Evolutionary conservation across 2,113 vertebrate genomes (phyloP).

Genomic region (Empidonax alnorum): DNA sequence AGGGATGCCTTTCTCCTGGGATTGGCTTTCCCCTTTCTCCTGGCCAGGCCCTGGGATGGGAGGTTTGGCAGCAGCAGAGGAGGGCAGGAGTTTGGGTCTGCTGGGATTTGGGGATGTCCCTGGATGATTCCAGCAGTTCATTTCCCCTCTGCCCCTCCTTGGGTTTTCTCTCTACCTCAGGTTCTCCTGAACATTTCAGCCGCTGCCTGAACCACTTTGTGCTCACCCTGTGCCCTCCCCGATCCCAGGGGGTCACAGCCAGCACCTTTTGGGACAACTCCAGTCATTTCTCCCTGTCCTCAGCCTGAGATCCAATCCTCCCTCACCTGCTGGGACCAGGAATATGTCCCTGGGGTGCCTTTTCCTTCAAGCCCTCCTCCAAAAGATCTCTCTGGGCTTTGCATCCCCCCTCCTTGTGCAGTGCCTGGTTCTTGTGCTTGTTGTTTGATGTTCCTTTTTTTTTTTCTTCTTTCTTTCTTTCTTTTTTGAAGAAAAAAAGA

Average conservation of each 20-base stretch:
- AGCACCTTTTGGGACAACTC: fast-evolving
- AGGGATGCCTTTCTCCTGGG: background rate
- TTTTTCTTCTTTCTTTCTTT: background rate
- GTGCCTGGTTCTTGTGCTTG: background rate
- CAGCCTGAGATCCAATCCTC: background rate
- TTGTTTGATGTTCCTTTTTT: background rate
- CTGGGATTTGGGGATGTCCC: background rate
- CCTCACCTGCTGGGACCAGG: background rate
- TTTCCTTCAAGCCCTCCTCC: background rate
- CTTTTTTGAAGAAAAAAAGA: background rate
- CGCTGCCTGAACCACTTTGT: background rate
- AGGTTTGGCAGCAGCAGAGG: background rate
- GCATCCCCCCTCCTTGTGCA: background rate
- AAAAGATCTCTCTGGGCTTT: background rate
- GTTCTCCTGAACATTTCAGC: background rate
- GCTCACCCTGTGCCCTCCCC: background rate
- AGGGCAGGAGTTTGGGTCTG: background rate
- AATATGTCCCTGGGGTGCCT: background rate
- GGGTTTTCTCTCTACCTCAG: constrained; percentile 29
- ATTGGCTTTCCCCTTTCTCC: fast-evolving
- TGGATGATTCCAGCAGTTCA: background rate
- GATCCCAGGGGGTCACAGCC: fast-evolving
- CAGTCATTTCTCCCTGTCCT: background rate
- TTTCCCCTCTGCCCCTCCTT: fast-evolving
- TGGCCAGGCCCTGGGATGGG: fast-evolving